Evolutionary conservation across 2,888 invertebrate species (phyloP).

Genomic region (Drosophila aldrichi): DNA sequence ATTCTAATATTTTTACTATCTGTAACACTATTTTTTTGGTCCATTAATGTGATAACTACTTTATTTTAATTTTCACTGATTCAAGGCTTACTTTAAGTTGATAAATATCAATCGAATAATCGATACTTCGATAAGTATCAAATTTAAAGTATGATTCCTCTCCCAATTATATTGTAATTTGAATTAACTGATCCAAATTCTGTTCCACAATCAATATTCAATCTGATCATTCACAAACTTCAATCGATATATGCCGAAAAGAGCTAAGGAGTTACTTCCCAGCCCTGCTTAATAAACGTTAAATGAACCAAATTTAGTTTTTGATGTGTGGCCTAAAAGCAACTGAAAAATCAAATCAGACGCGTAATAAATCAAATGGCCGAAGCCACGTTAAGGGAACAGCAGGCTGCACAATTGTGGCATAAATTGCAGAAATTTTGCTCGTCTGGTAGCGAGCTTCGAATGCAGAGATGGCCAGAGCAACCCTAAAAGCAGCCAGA

Average conservation of each 20-base stretch:
- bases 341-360: constrained; percentile 40
- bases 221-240: not conserved
- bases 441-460: not conserved
- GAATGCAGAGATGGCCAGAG: not conserved
- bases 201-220: no score
- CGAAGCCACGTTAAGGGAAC: constrained; percentile 2
- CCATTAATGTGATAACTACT: no score
- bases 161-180: no score
- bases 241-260: not conserved
- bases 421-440: constrained; percentile 36
- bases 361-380: constrained; percentile 27
- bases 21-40: no score
- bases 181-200: not conserved
- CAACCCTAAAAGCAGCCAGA: not conserved
- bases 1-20: no score
- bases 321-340: not conserved
- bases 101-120: no score
- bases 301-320: not conserved
- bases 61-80: no score
- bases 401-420: constrained; percentile 25
- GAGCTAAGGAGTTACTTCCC: not conserved
- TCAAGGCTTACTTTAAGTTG: no score
- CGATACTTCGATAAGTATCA: no score
- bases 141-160: no score
- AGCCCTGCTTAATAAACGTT: not conserved